phyloP scores from a whole-genome alignment of 2,113 vertebrate genomes.

The Xerus inauris region DNA sequence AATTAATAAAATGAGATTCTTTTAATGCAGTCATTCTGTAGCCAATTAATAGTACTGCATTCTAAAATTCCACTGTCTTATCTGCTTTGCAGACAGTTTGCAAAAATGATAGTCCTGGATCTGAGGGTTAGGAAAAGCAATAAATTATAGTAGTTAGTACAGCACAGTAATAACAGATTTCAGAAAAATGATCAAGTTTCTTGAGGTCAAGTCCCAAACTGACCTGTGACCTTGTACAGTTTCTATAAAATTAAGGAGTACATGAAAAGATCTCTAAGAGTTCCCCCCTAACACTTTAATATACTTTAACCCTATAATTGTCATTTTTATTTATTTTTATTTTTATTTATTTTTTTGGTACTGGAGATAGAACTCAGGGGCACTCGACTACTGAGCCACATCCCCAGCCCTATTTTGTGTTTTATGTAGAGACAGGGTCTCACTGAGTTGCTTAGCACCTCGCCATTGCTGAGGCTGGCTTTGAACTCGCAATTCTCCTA shows the following conservation, averaged over 20 bases:
- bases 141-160: background rate
- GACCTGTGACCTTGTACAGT: background rate
- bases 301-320: background rate
- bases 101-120: background rate
- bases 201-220: background rate
- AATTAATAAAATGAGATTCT: background rate
- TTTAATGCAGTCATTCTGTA: background rate
- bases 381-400: no score
- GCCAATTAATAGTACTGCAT: background rate
- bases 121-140: background rate
- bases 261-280: background rate
- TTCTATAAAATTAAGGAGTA: background rate
- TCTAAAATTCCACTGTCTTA: background rate
- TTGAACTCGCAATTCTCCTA: no score
- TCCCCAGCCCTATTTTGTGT: no score
- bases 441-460: no score
- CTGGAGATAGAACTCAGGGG: no score
- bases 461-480: no score
- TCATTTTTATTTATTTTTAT: background rate
- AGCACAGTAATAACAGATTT: background rate
- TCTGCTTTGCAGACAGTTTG: background rate
- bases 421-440: no score
- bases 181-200: background rate
- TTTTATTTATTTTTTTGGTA: no score
- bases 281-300: background rate